phyloP scores from a whole-genome alignment of 2,797 vertebrate species.

The Nothura maculosa region DNA sequence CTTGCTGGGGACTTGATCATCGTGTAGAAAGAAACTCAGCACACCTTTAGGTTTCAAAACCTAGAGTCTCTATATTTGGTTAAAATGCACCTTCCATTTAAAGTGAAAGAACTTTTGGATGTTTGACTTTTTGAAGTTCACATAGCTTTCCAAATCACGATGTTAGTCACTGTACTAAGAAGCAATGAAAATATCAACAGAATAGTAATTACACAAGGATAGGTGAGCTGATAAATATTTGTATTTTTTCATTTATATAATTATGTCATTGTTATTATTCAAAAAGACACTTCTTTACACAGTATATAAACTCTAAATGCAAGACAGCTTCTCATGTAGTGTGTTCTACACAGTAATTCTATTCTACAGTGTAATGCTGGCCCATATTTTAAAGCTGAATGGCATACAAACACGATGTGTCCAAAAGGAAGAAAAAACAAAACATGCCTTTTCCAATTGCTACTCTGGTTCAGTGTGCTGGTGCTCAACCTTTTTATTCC shows the following conservation, averaged over 20 bases:
- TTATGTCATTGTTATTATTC: not conserved
- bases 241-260: not conserved
- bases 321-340: not conserved
- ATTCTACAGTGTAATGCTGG: not conserved
- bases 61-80: not conserved
- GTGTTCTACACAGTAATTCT: not conserved
- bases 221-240: not conserved
- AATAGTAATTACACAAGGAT: not conserved
- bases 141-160: not conserved
- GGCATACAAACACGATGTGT: not conserved
- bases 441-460: not conserved
- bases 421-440: slow-evolving; percentile 33
- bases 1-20: not conserved
- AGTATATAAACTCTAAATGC: not conserved
- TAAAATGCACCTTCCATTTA: not conserved
- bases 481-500: slow-evolving; percentile 56
- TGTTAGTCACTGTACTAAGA: not conserved
- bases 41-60: not conserved
- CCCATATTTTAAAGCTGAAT: slow-evolving; percentile 20
- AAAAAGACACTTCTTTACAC: not conserved
- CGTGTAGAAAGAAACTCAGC: rapidly evolving
- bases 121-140: not conserved
- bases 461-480: not conserved
- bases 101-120: not conserved
- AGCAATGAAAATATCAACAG: not conserved